Conservation (phyloP, 1,140 invertebrate genomes). For the Trichogramma pretiosum region DNA sequence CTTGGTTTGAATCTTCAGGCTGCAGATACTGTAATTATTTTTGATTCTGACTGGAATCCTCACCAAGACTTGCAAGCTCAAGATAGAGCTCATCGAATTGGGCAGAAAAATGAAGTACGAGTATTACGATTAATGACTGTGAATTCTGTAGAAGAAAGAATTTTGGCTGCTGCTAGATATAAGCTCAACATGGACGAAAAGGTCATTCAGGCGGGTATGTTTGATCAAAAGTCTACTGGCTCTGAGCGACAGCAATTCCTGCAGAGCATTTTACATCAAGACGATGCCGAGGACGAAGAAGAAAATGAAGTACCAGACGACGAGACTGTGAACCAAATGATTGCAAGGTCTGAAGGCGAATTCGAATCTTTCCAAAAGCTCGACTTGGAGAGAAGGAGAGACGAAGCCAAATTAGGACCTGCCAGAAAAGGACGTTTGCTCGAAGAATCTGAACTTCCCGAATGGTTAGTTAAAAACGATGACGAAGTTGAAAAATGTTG, state of each 20-base stretch:
- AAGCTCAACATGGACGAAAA: constrained; percentile 99
- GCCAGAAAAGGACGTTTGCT: constrained; percentile 79
- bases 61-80: constrained; percentile 97
- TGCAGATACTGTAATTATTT: constrained; percentile 97
- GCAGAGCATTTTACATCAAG: constrained; percentile 87
- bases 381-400: constrained; percentile 82
- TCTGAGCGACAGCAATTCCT: constrained; percentile 92
- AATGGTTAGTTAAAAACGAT: constrained; percentile 91
- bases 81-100: constrained; percentile 97
- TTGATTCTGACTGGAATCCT: constrained; percentile 99
- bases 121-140: constrained; percentile 96
- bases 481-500: constrained; percentile 79
- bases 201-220: constrained; percentile 99
- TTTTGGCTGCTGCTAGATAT: constrained; percentile 85
- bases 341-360: constrained; percentile 88
- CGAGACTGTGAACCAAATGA: constrained; percentile 98
- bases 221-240: constrained; percentile 97
- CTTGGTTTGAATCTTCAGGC: constrained; percentile 97
- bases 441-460: constrained; percentile 87
- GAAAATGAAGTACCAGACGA: constrained; percentile 99
- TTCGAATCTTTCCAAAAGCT: constrained; percentile 91
- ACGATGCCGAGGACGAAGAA: constrained; percentile 90
- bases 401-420: constrained; percentile 67
- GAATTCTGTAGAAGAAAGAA: constrained; percentile 96
- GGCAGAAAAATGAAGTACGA: constrained; percentile 95